A percentile compares a stretch with the other conserved stretches of the same genome.
Evolutionary conservation across 2,888 invertebrate genomes (phyloP).

Genomic region (Morinoia aosen): DNA sequence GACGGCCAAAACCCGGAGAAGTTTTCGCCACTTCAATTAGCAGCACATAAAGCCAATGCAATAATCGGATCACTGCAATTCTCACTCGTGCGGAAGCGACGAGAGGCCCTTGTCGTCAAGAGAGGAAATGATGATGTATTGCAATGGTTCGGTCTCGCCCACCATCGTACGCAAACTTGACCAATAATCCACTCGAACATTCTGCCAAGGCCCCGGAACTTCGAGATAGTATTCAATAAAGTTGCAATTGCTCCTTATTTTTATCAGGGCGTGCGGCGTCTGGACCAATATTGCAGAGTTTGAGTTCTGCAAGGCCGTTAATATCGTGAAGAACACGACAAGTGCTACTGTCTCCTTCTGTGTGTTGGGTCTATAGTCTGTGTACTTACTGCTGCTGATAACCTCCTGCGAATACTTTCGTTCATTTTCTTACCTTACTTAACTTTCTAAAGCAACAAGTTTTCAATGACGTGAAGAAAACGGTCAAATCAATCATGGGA

Average conservation of each 20-base stretch:
- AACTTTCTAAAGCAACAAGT: too few species aligned
- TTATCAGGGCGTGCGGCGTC: too few species aligned
- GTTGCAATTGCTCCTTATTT: neutral
- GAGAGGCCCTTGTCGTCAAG: neutral
- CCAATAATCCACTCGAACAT: neutral
- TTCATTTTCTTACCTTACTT: too few species aligned
- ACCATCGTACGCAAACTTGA: neutral
- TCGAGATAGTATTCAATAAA: neutral
- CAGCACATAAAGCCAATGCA: neutral
- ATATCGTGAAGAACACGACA: too few species aligned
- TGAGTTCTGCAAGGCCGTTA: too few species aligned
- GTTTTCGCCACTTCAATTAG: neutral
- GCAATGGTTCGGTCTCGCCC: neutral
- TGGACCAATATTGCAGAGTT: too few species aligned
- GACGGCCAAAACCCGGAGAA: neutral
- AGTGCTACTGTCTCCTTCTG: too few species aligned
- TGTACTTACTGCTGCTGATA: too few species aligned
- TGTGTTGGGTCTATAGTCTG: too few species aligned
- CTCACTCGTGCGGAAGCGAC: neutral
- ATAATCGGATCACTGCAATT: neutral
- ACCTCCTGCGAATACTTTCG: too few species aligned
- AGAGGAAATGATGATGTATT: neutral
- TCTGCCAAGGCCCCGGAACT: neutral
- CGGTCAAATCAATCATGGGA: too few species aligned
- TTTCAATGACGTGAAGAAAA: too few species aligned